These are phyloP conservation scores for Anguilla rostrata DNA, from an alignment of 2,113 vertebrate species.

Conservation along the genomic window DNA sequence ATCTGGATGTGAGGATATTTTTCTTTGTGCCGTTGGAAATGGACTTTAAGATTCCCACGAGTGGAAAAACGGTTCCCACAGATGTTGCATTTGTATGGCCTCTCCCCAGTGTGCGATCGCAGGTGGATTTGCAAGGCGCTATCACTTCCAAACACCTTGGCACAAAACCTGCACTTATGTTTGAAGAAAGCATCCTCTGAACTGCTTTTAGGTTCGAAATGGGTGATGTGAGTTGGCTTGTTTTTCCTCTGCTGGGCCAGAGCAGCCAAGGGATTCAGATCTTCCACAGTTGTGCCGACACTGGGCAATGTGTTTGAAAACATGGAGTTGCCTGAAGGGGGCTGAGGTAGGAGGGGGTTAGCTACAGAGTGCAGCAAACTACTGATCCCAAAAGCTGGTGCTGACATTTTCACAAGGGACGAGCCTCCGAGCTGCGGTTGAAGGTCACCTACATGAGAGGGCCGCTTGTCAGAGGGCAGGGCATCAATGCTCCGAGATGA, in stretches of 20 bases:
- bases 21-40: constrained; percentile 84
- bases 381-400: constrained; percentile 82
- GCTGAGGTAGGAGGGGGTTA: constrained; percentile 81
- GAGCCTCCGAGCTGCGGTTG: constrained; percentile 58
- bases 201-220: constrained; percentile 71
- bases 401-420: constrained; percentile 65
- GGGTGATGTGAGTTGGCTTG: constrained; percentile 68
- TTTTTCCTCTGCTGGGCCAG: constrained; percentile 79
- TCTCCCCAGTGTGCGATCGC: constrained; percentile 82
- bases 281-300: constrained; percentile 76
- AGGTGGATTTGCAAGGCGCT: constrained; percentile 88
- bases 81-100: constrained; percentile 86
- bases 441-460: constrained; percentile 60
- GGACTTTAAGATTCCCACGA: constrained; percentile 81
- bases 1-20: constrained; percentile 84
- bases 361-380: constrained; percentile 77
- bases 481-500: constrained; percentile 68
- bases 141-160: constrained; percentile 85
- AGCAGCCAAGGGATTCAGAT: constrained; percentile 75
- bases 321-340: constrained; percentile 68
- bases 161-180: constrained; percentile 86
- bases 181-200: constrained; percentile 82
- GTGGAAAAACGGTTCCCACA: constrained; percentile 87
- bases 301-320: constrained; percentile 73
- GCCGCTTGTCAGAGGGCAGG: constrained; percentile 72